These are phyloP conservation scores for Dromius quadrimaculatus DNA, from an alignment of 2,888 invertebrate species.

Conservation along the genomic window DNA sequence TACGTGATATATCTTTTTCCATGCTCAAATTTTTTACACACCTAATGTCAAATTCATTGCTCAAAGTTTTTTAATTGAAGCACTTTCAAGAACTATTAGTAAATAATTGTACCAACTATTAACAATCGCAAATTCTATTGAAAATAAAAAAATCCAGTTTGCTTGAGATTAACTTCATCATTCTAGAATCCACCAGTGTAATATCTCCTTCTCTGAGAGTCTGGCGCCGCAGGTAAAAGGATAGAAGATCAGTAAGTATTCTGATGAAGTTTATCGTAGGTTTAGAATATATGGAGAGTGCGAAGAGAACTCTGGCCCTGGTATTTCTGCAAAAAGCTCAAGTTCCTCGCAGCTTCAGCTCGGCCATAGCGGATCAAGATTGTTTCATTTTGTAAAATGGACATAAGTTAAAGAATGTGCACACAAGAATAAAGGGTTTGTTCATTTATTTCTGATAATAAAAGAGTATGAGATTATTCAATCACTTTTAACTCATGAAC, in stretches of 20 bases:
- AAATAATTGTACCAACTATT: too few species aligned
- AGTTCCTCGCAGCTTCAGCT: slow-evolving; percentile 1
- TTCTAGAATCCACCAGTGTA: slow-evolving; percentile 5
- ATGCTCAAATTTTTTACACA: too few species aligned
- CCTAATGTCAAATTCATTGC: too few species aligned
- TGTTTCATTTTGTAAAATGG: slow-evolving; percentile 2
- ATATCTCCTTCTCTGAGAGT: not conserved
- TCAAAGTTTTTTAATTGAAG: too few species aligned
- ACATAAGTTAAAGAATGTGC: not conserved
- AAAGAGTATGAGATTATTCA: too few species aligned
- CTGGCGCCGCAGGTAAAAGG: slow-evolving; percentile 18
- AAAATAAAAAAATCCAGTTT: not conserved
- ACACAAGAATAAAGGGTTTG: too few species aligned
- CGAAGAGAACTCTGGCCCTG: slow-evolving; percentile 4
- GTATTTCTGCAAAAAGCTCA: slow-evolving; percentile 40
- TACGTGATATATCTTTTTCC: too few species aligned
- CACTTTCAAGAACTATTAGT: too few species aligned
- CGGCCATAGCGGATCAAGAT: not conserved
- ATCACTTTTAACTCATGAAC: too few species aligned
- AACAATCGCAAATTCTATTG: too few species aligned
- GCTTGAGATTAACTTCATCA: not conserved
- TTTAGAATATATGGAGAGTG: slow-evolving; percentile 49
- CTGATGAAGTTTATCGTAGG: slow-evolving; percentile 51
- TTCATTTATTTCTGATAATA: too few species aligned
- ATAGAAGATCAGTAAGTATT: slow-evolving; percentile 30